Base-by-base conservation (phyloP, 2,888 invertebrate genomes). In the Tachina grossa region DNA sequence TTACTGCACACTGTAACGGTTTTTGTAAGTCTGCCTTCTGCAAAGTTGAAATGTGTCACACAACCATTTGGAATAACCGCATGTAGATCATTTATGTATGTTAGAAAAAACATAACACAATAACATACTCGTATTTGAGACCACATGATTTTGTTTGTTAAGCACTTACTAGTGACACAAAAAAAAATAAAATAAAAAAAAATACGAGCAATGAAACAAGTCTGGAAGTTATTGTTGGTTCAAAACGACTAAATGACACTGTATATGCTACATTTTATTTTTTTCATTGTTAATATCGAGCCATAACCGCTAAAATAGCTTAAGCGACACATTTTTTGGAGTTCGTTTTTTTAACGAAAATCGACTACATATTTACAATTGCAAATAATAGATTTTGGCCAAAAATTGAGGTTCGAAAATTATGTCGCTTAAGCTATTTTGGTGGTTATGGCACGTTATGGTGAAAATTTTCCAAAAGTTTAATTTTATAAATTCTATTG, bases 1-100 rank as follows among this genome's bases (percentile, higher is more conserved):
- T 43, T 57, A 63, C 39, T 68, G 57, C 10, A 39, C 31, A 43
- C 19, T 66, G 31, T 71, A 77, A 83, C 77, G 55, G 83, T 66
- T 77, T 51, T 2, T 57, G 39, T 59, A 13, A n/a, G 49, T 63
- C 75, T 72, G 43, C 14, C 49, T 59, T 43, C 19, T 41, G 72
- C 16, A 63, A 66, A 81, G 72, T 63, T 63, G 41, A 84, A 84
- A 81, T 84, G 77, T 81, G 81, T 81, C 81, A 77, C 81, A 77
- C 72, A 80, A 77, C 81, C 77, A 84, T 84, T 74, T 68, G 22
- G 51, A 83, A 82, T 65, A 51, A 66, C 43, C 22, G 49, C 63
- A 75, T 59, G 53, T 75, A 65, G 63, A 84, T 75, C 75, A 76
- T 53, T 61, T 19, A 19, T 31, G 31, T 31, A 31, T 59, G 31